Evolutionary conservation across 92 coral and sea anemone genomes (phyloP).

Genomic region (Porites divaricata): DNA sequence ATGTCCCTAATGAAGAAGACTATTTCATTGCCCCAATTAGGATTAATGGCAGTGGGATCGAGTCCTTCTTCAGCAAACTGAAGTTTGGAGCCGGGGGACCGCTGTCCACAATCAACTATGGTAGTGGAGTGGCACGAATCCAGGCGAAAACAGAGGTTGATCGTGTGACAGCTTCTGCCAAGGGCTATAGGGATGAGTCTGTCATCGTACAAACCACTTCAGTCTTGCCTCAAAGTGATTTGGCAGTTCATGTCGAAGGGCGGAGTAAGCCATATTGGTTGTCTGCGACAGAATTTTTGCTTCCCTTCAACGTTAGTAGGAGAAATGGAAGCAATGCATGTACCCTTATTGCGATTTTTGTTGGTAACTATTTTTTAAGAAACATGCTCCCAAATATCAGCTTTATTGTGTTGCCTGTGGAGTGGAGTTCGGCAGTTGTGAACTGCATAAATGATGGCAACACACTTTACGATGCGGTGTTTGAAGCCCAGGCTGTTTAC

Average conservation of each 20-base stretch:
- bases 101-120: conserved; percentile 31
- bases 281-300: not conserved
- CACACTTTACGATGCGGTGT: not conserved
- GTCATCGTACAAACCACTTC: not conserved
- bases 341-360: not conserved
- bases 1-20: not conserved
- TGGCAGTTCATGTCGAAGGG: not conserved
- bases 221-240: not conserved
- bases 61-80: conserved; percentile 28
- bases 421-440: not conserved
- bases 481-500: not conserved
- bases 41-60: conserved; percentile 43
- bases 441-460: not conserved
- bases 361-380: not conserved
- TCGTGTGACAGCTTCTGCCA: not conserved
- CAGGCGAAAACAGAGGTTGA: not conserved
- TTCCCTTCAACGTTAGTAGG: not conserved
- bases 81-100: conserved; percentile 46
- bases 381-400: not conserved
- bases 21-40: conserved; percentile 44
- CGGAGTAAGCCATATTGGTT: not conserved
- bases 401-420: not conserved
- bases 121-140: conserved; percentile 26
- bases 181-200: not conserved
- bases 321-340: conserved; percentile 1